Evolutionary conservation across 2,113 vertebrate species (phyloP).

Genomic region (Hipposideros armiger): DNA sequence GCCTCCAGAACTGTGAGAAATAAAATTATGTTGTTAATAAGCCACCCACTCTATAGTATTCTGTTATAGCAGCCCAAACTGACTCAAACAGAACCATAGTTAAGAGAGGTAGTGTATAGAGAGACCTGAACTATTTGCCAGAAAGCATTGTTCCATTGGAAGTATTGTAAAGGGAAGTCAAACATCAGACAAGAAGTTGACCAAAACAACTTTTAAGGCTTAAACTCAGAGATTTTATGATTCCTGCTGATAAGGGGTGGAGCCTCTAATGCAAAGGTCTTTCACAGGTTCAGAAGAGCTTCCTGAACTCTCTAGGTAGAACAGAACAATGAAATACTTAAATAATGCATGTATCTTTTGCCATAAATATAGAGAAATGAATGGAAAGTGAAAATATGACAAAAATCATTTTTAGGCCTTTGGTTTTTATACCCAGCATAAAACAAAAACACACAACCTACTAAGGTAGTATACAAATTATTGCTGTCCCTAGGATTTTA

Average conservation of each 20-base stretch:
- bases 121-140: neutral
- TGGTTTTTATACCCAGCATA: neutral
- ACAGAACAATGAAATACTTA: neutral
- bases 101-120: neutral
- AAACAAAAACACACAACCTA: slow-evolving; percentile 53
- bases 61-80: neutral
- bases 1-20: too few relatives aligned
- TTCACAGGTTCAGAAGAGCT: slow-evolving; percentile 8
- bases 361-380: neutral
- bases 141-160: neutral
- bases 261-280: neutral
- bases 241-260: neutral
- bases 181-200: neutral
- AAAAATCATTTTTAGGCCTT: neutral
- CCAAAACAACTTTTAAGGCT: neutral
- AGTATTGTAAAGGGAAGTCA: neutral
- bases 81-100: neutral
- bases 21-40: too few relatives aligned
- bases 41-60: too few relatives aligned
- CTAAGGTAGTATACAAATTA: slow-evolving; percentile 5
- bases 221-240: slow-evolving; percentile 27
- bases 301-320: slow-evolving; percentile 11
- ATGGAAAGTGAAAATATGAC: slow-evolving; percentile 8
- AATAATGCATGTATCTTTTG: neutral
- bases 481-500: slow-evolving; percentile 18